Conservation (phyloP, 37 sponge, comb jelly and placozoan species). For the Mnemiopsis leidyi region DNA sequence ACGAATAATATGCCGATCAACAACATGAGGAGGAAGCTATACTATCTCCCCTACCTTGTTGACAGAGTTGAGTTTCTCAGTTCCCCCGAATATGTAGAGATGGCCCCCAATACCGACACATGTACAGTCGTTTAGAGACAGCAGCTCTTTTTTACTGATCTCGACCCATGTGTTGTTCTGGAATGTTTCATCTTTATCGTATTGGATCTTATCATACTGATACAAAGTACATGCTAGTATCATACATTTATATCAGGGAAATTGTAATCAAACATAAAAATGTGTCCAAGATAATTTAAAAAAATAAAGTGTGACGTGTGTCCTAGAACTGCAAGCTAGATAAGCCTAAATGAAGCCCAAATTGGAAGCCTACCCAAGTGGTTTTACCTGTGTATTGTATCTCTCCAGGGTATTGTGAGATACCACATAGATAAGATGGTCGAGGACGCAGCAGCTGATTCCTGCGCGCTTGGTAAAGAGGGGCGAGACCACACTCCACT, state of each 20-base stretch:
- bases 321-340: too few species aligned
- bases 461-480: slow-evolving; percentile 33
- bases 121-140: slow-evolving; percentile 37
- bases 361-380: too few species aligned
- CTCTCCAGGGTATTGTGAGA: slow-evolving; percentile 55
- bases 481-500: slow-evolving; percentile 73
- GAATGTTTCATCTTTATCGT: too few species aligned
- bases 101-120: slow-evolving; percentile 56
- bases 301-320: too few species aligned
- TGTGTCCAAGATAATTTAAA: not conserved
- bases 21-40: too few species aligned
- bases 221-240: too few species aligned
- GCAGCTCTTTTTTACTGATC: slow-evolving; percentile 59
- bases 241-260: too few species aligned
- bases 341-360: too few species aligned
- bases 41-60: too few species aligned
- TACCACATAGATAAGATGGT: slow-evolving; percentile 58
- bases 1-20: too few species aligned
- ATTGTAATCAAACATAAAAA: too few species aligned
- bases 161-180: slow-evolving; percentile 65
- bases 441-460: slow-evolving; percentile 38
- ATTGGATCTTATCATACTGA: too few species aligned
- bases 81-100: slow-evolving; percentile 57
- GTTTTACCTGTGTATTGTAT: slow-evolving; percentile 64
- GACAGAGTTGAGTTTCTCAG: slow-evolving; percentile 58